Evolutionary conservation across 2,888 invertebrate genomes (phyloP).

Genomic region (Glaucopsyche alexis): DNA sequence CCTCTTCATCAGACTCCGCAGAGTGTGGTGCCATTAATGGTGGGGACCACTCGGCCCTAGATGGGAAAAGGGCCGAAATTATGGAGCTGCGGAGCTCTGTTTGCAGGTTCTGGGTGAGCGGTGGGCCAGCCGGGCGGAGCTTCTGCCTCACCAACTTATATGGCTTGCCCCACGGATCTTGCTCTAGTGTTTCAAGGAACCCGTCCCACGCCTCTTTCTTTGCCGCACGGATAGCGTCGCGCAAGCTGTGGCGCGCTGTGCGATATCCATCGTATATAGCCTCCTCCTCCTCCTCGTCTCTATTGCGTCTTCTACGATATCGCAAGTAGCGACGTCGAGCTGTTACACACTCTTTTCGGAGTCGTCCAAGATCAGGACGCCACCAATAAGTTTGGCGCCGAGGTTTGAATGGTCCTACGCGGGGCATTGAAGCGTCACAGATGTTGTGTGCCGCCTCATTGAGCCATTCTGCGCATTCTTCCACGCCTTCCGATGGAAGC

Average conservation of each 20-base stretch:
- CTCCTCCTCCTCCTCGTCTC: neutral
- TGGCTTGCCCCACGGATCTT: neutral
- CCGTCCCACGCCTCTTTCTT: neutral
- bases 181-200: neutral
- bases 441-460: too few relatives aligned
- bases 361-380: neutral
- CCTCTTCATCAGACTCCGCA: neutral
- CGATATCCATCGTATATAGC: neutral
- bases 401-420: too few relatives aligned
- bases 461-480: too few relatives aligned
- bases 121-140: neutral
- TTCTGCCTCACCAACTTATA: neutral
- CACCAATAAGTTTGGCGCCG: too few relatives aligned
- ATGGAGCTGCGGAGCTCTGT: neutral
- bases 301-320: neutral
- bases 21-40: neutral
- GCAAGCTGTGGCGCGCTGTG: neutral
- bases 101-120: neutral
- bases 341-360: too few relatives aligned
- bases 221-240: neutral
- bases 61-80: neutral
- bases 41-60: neutral
- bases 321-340: neutral
- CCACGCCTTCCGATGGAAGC: neutral
- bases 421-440: too few relatives aligned